A percentile compares a stretch with the other conserved stretches of the same genome.
Conservation (phyloP, 2,888 invertebrate species). For the Myopa tessellatipennis region DNA sequence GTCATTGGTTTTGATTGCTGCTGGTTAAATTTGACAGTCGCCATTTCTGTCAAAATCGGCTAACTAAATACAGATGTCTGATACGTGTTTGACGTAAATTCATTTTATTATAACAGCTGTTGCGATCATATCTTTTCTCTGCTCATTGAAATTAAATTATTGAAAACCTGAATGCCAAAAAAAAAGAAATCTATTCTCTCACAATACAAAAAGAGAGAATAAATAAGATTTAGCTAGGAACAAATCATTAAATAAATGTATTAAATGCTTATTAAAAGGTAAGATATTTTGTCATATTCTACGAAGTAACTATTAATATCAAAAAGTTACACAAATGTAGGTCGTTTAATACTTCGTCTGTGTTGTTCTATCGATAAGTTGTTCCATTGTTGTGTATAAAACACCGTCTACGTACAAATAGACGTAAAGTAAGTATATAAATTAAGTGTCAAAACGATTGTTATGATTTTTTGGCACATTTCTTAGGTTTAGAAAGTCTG, state of each 20-base stretch:
- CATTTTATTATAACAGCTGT: conserved; percentile 39
- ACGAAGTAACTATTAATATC: too few relatives aligned
- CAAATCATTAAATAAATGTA: background rate
- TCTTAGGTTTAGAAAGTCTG: too few relatives aligned
- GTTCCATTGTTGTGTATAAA: too few relatives aligned
- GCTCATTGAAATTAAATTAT: background rate
- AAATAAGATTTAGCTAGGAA: background rate
- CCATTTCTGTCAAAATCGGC: background rate
- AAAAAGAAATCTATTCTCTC: background rate
- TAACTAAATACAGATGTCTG: background rate
- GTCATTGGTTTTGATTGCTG: background rate
- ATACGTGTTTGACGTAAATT: conserved; percentile 19
- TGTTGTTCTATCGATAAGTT: too few relatives aligned
- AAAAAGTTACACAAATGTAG: too few relatives aligned
- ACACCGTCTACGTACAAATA: too few relatives aligned
- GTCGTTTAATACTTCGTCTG: too few relatives aligned
- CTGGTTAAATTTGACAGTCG: conserved; percentile 16
- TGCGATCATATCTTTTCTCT: conserved; percentile 17
- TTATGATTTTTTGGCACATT: too few relatives aligned
- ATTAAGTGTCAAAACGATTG: too few relatives aligned
- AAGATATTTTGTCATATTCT: too few relatives aligned
- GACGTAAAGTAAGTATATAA: too few relatives aligned
- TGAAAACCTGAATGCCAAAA: background rate
- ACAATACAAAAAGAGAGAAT: background rate
- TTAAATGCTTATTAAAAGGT: background rate